These are phyloP conservation scores for Danio kyathit DNA, from an alignment of 2,797 vertebrate species.

Conservation along the genomic window DNA sequence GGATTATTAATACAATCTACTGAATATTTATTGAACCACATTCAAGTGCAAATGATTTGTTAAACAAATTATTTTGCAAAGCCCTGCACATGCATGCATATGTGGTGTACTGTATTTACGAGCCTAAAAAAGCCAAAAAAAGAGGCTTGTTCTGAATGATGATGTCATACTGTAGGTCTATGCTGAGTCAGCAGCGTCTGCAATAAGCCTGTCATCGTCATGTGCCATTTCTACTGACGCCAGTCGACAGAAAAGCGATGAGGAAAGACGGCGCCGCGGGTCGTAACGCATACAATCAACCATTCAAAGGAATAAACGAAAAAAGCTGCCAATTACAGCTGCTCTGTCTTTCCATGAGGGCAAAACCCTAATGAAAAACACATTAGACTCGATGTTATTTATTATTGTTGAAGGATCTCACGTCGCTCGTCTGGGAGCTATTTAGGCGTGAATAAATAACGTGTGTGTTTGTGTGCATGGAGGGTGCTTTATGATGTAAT, in stretches of 20 bases:
- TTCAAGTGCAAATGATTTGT: no score
- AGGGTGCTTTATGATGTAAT: slow-evolving; percentile 44
- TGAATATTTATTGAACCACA: no score
- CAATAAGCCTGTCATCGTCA: slow-evolving; percentile 23
- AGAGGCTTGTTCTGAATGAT: slow-evolving; percentile 21
- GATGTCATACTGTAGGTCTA: slow-evolving; percentile 41
- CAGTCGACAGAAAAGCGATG: slow-evolving; percentile 12
- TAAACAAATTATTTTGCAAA: not conserved
- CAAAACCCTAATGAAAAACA: slow-evolving; percentile 37
- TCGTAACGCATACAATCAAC: slow-evolving; percentile 24
- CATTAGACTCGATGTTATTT: slow-evolving; percentile 29
- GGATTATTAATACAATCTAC: no score
- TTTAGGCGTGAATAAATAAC: slow-evolving; percentile 17
- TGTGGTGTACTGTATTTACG: not conserved
- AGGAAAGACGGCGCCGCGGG: slow-evolving; percentile 25
- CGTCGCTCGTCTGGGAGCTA: slow-evolving; percentile 3
- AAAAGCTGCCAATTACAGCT: slow-evolving; percentile 22
- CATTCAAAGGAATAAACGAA: slow-evolving; percentile 28
- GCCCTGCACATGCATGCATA: not conserved
- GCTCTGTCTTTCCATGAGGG: slow-evolving; percentile 23
- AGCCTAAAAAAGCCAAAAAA: slow-evolving; percentile 1
- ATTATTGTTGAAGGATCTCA: slow-evolving; percentile 35
- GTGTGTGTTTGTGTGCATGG: slow-evolving; percentile 23
- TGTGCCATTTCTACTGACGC: slow-evolving; percentile 47
- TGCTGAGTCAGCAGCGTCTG: slow-evolving; percentile 33